Conservation (phyloP, 1,140 invertebrate species). For the Ctenoplectra terminalis region DNA sequence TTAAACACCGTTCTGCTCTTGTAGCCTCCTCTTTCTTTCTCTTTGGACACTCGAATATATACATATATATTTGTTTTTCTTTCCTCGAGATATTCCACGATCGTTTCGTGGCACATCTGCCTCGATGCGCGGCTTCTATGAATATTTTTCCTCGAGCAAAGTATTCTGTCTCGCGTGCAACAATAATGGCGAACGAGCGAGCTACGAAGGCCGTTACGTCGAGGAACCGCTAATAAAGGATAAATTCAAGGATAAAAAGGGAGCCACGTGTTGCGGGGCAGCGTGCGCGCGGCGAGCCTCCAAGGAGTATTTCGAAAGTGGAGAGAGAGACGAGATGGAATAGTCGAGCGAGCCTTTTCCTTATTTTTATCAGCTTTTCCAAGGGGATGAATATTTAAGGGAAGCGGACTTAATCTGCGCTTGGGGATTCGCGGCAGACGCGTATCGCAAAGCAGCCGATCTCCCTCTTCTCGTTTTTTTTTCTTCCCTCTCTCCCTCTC, state of each 20-base stretch:
- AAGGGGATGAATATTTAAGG: slow-evolving; percentile 80
- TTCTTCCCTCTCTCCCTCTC: neutral
- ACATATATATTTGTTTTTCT: too few species aligned
- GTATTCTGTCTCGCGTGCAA: neutral
- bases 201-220: neutral
- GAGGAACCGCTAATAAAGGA: slow-evolving; percentile 37
- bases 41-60: too few species aligned
- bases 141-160: neutral
- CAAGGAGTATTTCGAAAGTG: slow-evolving; percentile 53
- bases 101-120: neutral
- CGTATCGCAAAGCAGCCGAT: slow-evolving; percentile 76
- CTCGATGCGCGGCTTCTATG: too few species aligned
- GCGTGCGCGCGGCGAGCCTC: slow-evolving; percentile 27
- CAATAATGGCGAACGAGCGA: neutral
- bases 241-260: slow-evolving; percentile 42
- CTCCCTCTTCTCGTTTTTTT: slow-evolving; percentile 38
- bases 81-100: neutral
- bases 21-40: slow-evolving; percentile 28
- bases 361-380: slow-evolving; percentile 80
- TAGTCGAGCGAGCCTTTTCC: slow-evolving; percentile 62
- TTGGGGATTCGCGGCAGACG: slow-evolving; percentile 76
- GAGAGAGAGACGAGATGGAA: slow-evolving; percentile 26
- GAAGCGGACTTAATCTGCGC: slow-evolving; percentile 79
- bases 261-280: slow-evolving; percentile 62
- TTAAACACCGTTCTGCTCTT: slow-evolving; percentile 69